Percentiles rank a stretch among this genome's conserved stretches.
These are phyloP conservation scores for Rhyzopertha dominica DNA, from an alignment of 1,140 invertebrate genomes.

Conservation along the genomic window DNA sequence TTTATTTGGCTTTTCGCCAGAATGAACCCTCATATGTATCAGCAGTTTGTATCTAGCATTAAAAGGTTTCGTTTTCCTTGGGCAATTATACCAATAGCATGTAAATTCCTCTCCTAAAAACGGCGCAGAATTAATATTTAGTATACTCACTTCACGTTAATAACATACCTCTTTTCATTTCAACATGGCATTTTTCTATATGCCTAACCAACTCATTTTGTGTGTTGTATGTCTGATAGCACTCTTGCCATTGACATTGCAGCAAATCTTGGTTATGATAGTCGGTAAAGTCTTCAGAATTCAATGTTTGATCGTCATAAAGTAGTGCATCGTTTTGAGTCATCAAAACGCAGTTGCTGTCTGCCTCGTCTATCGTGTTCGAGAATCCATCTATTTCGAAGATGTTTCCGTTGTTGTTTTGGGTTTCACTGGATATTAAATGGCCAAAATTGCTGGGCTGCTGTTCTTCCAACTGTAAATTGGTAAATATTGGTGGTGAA, in stretches of 20 bases:
- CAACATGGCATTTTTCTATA: constrained; percentile 87
- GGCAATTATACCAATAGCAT: constrained; percentile 88
- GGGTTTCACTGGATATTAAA: constrained; percentile 5
- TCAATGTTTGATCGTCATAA: constrained; percentile 32
- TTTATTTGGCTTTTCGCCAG: constrained; percentile 93
- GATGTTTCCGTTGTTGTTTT: constrained; percentile 22
- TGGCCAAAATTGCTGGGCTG: not conserved
- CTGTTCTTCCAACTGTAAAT: constrained; percentile 3
- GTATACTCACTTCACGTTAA: not conserved
- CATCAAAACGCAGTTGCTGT: constrained; percentile 34
- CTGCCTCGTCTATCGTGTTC: constrained; percentile 9
- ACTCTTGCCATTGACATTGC: constrained; percentile 81
- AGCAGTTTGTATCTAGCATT: constrained; percentile 95
- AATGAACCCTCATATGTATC: constrained; percentile 95
- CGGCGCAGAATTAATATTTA: not conserved
- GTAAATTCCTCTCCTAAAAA: constrained; percentile 76
- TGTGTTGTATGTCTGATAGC: constrained; percentile 69
- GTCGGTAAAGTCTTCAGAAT: not conserved
- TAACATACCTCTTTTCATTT: constrained; percentile 63
- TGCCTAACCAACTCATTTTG: constrained; percentile 81
- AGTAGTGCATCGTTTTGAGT: constrained; percentile 36
- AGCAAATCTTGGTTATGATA: constrained; percentile 3
- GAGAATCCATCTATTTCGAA: constrained; percentile 2
- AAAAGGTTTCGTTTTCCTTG: constrained; percentile 78
- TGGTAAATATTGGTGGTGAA: not conserved